A percentile compares a stretch with the other conserved stretches of the same genome.
These are phyloP conservation scores for Bellardia bayeri DNA, from an alignment of 2,888 invertebrate species.

Conservation along the genomic window DNA sequence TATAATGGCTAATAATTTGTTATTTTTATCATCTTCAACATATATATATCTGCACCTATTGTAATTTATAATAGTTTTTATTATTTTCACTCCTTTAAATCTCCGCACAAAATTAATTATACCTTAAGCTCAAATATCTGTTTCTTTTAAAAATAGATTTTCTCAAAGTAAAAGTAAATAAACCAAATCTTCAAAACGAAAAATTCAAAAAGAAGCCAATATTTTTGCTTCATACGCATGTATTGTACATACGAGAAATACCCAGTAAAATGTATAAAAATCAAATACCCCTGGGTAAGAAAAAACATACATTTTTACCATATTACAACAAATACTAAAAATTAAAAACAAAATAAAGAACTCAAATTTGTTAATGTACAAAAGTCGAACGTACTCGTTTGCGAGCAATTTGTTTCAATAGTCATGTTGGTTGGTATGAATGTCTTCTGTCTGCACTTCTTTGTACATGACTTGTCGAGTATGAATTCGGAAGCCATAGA, in stretches of 20 bases:
- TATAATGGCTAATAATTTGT: neutral
- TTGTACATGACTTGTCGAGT: neutral
- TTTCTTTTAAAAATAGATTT: neutral
- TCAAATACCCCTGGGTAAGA: slow-evolving; percentile 15
- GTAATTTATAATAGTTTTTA: no score
- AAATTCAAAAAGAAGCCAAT: neutral
- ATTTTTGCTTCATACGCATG: neutral
- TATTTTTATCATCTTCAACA: no score
- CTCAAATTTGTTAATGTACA: slow-evolving; percentile 12
- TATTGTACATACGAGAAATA: neutral
- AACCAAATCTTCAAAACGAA: neutral
- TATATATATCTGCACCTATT: no score
- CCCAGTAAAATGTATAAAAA: slow-evolving; percentile 19
- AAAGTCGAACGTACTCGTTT: neutral
- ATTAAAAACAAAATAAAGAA: neutral
- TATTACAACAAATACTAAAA: neutral
- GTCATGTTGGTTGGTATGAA: neutral
- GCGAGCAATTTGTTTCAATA: slow-evolving; percentile 41
- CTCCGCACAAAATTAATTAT: neutral
- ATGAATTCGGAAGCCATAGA: slow-evolving; percentile 2
- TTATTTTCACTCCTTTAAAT: neutral
- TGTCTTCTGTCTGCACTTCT: neutral
- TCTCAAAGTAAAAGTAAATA: slow-evolving; percentile 8
- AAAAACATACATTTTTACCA: neutral
- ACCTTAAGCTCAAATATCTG: neutral